phyloP scores from a whole-genome alignment of 2,113 vertebrate species.

The Enhydra lutris region DNA sequence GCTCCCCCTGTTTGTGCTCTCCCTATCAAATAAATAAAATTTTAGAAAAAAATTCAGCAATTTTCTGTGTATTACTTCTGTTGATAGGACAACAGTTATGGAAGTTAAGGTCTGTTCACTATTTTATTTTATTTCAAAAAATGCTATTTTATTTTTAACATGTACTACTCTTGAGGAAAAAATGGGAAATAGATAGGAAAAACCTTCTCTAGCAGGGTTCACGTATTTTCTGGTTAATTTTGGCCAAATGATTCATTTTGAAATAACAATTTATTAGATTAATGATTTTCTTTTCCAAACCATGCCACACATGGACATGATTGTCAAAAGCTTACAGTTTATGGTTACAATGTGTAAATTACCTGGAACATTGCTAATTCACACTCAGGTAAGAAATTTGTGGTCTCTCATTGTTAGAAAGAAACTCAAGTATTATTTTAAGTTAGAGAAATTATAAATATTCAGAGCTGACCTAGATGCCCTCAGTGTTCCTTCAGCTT shows the following conservation, averaged over 20 bases:
- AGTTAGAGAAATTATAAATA: neutral
- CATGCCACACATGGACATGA: neutral
- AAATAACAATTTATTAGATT: neutral
- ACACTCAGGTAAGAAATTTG: neutral
- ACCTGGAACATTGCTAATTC: neutral
- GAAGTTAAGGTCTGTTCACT: neutral
- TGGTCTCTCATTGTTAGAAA: neutral
- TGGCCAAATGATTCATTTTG: neutral
- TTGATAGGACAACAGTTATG: neutral
- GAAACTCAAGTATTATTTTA: neutral
- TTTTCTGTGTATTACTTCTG: neutral
- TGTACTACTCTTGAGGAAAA: neutral
- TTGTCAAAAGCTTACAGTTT: neutral
- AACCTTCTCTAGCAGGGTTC: neutral
- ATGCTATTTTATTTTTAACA: neutral
- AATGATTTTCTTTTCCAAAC: neutral
- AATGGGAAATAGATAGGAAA: neutral
- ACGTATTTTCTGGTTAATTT: neutral
- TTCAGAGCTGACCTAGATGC: neutral
- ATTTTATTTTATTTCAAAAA: neutral
- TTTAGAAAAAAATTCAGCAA: neutral
- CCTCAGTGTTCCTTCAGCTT: neutral
- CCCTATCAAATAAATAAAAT: too few relatives aligned
- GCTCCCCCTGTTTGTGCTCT: too few relatives aligned
- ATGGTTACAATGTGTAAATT: neutral